Evolutionary conservation across 23 tunicate genomes (phyloP), one percentile per base, ranked within the genome.

Genomic region (Pegea sp.): DNA sequence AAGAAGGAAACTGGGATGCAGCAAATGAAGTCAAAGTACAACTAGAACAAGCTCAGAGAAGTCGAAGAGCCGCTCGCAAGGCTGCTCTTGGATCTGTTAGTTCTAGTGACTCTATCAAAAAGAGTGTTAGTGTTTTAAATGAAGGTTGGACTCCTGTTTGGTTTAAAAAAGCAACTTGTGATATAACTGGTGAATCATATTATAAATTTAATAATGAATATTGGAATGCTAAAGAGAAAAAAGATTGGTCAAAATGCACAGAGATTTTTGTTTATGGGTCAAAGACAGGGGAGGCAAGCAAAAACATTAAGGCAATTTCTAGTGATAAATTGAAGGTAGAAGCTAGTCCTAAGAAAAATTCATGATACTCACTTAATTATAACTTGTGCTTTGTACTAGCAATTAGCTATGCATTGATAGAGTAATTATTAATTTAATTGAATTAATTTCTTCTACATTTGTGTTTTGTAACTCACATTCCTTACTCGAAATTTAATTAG

Each of bases 41-140:
- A 3, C 66, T 91, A 26, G 99, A 91, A 59, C 79, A 91, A 77
- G 69, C 67, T 22, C 99, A 91, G 33, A 49, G 99, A 48, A 64
- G 28, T 42, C 66, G 99, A 34, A 59, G 99, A 25, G 64, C 58
- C 32, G 55, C 38, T 48, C 55, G 99, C 32, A 77, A 84, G 42
- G 61, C 64, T 22, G 81, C 46, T 11, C 16, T 38, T 38, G 46
- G n/a, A n/a, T n/a, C 46, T 38, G 46, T 16, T 8, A 38, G 16
- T 8, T 38, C 46, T 8, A 38, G 63, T 42, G 69, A 22, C 5
- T 56, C 65, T 3, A 59, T 58, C 19, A 77, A 57, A 29, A 69
- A 69, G 42, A 72, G 66, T 29, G 46, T 58, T 26, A 72, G 78
- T 16, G 54, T 59, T 44, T 59, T 65, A 5, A 68, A 49, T 2